Conservation (phyloP, 1,140 invertebrate genomes). For the Eulimnadia texana region DNA sequence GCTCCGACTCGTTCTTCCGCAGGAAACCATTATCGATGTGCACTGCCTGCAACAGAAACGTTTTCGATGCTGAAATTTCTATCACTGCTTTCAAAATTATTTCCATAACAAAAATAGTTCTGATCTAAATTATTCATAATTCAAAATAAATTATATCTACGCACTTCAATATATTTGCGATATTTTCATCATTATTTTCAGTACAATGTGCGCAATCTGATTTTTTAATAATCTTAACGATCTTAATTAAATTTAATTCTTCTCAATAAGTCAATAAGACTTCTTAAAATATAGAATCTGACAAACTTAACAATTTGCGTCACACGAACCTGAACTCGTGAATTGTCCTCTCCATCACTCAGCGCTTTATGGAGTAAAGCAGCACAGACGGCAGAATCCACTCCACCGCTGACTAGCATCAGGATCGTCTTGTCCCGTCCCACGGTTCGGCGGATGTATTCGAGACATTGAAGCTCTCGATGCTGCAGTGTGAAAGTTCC, state of each 20-base stretch:
- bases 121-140: conserved; percentile 12
- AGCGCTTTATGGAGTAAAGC: conserved; percentile 47
- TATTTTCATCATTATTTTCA: too few species aligned
- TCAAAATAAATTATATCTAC: too few species aligned
- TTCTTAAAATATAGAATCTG: too few species aligned
- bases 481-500: conserved; percentile 78
- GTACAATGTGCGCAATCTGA: too few species aligned
- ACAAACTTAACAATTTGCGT: too few species aligned
- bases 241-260: too few species aligned
- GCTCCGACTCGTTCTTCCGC: conserved; percentile 84
- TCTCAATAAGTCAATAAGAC: too few species aligned
- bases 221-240: too few species aligned
- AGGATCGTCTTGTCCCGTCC: conserved; percentile 65
- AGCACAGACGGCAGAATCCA: conserved; percentile 96
- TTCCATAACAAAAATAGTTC: too few species aligned
- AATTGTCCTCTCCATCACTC: background rate
- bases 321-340: background rate
- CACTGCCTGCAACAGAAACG: conserved; percentile 66
- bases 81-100: too few species aligned
- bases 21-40: conserved; percentile 99
- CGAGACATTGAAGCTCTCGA: conserved; percentile 80
- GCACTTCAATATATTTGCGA: too few species aligned
- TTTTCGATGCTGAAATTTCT: conserved; percentile 33
- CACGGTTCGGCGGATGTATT: conserved; percentile 80
- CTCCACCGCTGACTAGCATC: conserved; percentile 89